Evolutionary conservation across 2,888 invertebrate species (phyloP).

Genomic region (Rhopalosiphum nymphaeae): DNA sequence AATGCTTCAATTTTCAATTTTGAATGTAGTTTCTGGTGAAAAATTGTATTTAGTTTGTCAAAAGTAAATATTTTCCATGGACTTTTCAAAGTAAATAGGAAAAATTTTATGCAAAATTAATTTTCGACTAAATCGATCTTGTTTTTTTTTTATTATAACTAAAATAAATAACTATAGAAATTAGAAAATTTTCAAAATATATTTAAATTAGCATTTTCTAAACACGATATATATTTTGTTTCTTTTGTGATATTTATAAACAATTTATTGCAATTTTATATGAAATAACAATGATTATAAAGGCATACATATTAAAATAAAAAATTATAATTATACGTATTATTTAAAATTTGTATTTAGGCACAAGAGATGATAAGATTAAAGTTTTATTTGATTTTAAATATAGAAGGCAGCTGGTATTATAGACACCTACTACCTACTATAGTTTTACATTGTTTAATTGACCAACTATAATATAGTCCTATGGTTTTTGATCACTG

Average conservation of each 20-base stretch:
- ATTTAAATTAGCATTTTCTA: neutral
- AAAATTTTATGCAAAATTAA: neutral
- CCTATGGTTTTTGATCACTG: neutral
- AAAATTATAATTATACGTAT: neutral
- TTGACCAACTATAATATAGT: neutral
- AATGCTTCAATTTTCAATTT: neutral
- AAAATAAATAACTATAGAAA: neutral
- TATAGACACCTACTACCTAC: neutral
- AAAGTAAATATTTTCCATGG: neutral
- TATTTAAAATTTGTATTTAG: neutral
- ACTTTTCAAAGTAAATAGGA: neutral
- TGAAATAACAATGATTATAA: too few species aligned
- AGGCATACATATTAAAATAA: neutral
- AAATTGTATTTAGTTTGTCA: neutral
- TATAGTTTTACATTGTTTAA: neutral
- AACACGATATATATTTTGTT: neutral
- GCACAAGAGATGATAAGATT: neutral
- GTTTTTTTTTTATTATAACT: neutral
- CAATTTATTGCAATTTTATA: neutral
- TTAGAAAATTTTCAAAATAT: neutral
- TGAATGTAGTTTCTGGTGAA: neutral
- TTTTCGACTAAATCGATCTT: neutral
- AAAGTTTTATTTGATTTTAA: slow-evolving; percentile 4
- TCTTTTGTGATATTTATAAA: neutral
- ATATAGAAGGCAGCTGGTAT: neutral